Evolutionary conservation across 1,140 invertebrate species (phyloP), one percentile per base, ranked within the genome.

Genomic region (Vanessa tameamea): DNA sequence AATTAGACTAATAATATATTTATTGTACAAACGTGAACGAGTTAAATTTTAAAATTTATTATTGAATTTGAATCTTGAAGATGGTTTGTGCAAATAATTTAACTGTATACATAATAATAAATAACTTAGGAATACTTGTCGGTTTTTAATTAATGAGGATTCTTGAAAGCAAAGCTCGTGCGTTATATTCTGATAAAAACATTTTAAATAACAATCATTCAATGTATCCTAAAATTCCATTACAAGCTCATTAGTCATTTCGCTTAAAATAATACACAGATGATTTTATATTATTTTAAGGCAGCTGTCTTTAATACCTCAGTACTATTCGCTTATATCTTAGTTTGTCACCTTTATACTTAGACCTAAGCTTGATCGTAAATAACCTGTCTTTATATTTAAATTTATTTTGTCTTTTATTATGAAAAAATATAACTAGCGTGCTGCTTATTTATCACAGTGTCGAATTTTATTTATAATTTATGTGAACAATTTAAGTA

Each of bases 361-460:
- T 43, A 43, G 37, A 43, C 37, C 26, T 31, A 31, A 31, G 26
- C 26, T 31, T 31, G 26, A 31, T 31, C 26, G 26, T 31, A 31
- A 31, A 31, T 31, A 31, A 31, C 26, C 37, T 53, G 51, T 53
- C 51, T 53, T 16, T 53, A n/a, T 53, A 53, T 53, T 53, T 53
- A 53, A n/a, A 53, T 53, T n/a, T 51, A 51, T 51, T 51, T 51
- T 59, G 53, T 61, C 15, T 69, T 69, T 69, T 51, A 51, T 53
- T 26, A 69, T 69, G 43, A n/a, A 69, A 69, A 68, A 69, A 69
- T 69, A 59, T 69, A 59, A 55, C 55, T 59, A 47, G 57, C n/a
- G 61, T 47, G 67, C 53, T 69, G 67, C 51, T 69, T 47, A 47
- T 64, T 55, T 53, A 64, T 64, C 63, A 72, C 59, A 72, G 59